Percentiles rank a stretch among this genome's conserved stretches.
Evolutionary conservation across 2,888 invertebrate species (phyloP).

Genomic region (Eutolmus rufibarbis): DNA sequence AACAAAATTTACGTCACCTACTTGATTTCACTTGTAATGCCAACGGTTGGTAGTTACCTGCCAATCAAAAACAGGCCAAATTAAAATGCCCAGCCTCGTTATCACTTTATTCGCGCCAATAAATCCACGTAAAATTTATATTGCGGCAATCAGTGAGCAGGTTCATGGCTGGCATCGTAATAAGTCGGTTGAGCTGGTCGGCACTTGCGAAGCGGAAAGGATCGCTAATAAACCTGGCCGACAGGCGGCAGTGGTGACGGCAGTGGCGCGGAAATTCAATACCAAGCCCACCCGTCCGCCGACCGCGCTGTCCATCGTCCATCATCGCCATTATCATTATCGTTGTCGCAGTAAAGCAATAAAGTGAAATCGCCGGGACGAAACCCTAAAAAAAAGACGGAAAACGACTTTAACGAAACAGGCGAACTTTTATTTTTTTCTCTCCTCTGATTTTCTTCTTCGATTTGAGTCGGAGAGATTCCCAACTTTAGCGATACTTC

Average conservation of each 20-base stretch:
- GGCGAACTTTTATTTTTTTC: not conserved
- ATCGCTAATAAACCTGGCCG: not conserved
- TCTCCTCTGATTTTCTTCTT: not conserved
- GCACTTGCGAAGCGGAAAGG: not conserved
- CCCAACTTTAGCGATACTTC: not conserved
- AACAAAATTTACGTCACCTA: not conserved
- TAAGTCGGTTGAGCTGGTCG: constrained; percentile 1
- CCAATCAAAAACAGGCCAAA: not conserved
- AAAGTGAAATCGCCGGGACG: constrained; percentile 9
- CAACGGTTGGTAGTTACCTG: not conserved
- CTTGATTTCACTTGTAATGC: not conserved
- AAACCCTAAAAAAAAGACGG: not conserved
- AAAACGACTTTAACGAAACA: not conserved
- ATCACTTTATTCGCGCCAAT: constrained; percentile 17
- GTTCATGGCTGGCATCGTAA: constrained; percentile 10
- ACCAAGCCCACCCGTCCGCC: not conserved
- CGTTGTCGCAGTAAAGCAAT: constrained; percentile 12
- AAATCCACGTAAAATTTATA: constrained; percentile 2
- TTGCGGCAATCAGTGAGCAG: not conserved
- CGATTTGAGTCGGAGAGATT: not conserved
- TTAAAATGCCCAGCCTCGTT: not conserved
- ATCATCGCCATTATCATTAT: not conserved
- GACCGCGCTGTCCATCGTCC: not conserved
- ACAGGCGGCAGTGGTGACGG: not conserved
- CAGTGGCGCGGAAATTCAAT: not conserved